Conservation (phyloP, 2,113 vertebrate genomes). For the Xenus cinereus region DNA sequence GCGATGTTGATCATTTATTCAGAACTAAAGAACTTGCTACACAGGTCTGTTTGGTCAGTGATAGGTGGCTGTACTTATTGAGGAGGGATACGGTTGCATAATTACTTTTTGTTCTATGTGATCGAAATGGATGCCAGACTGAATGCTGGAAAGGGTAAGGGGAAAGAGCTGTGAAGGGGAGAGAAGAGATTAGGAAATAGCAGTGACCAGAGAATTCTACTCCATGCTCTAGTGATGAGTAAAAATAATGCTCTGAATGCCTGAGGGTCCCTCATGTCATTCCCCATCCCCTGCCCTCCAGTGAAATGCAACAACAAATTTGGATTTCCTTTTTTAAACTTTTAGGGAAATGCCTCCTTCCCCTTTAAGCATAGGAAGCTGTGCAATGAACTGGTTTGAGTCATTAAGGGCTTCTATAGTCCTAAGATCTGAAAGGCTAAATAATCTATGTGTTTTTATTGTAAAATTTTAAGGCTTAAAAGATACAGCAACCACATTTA, state of each 20-base stretch:
- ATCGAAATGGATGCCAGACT: neutral
- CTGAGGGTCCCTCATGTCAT: neutral
- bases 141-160: neutral
- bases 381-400: neutral
- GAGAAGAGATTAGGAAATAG: neutral
- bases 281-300: neutral
- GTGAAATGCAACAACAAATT: neutral
- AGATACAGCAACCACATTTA: neutral
- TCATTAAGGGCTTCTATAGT: neutral
- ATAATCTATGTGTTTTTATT: neutral
- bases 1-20: neutral
- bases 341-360: neutral
- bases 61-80: neutral
- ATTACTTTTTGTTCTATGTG: neutral
- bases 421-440: neutral
- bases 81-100: neutral
- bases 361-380: neutral
- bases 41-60: accelerated
- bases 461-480: neutral
- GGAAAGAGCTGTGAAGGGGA: neutral
- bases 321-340: neutral
- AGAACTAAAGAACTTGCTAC: neutral
- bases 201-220: neutral
- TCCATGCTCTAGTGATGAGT: neutral
- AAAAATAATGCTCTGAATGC: neutral